Conservation (phyloP, 2,113 vertebrate species). For the Peromyscus maniculatus region DNA sequence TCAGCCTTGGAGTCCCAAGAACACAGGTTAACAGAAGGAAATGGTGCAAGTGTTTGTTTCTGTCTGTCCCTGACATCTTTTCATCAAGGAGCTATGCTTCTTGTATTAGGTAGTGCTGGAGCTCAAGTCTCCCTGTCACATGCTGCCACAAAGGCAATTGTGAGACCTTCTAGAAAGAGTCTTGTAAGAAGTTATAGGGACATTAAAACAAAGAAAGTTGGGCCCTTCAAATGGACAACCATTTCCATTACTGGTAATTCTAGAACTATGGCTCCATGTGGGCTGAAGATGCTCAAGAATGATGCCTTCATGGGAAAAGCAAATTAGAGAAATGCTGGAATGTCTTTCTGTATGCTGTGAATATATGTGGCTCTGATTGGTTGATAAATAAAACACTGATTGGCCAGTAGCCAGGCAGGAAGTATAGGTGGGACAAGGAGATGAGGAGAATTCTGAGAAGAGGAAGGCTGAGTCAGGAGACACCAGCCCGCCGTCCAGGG, state of each 20-base stretch:
- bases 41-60: not conserved
- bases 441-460: too few relatives aligned
- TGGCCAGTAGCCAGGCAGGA: too few relatives aligned
- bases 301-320: not conserved
- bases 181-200: not conserved
- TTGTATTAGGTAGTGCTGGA: not conserved
- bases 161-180: not conserved
- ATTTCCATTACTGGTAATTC: not conserved
- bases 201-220: not conserved
- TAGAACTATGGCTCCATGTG: not conserved
- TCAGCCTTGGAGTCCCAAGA: slow-evolving; percentile 67
- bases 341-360: too few relatives aligned
- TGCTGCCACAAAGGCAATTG: not conserved
- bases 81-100: not conserved
- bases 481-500: too few relatives aligned
- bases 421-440: too few relatives aligned
- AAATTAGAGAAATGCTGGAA: not conserved
- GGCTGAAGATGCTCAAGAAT: not conserved
- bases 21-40: not conserved
- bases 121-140: not conserved
- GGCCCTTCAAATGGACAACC: not conserved
- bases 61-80: not conserved
- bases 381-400: too few relatives aligned
- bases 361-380: too few relatives aligned
- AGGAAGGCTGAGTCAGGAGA: too few relatives aligned